phyloP scores from a whole-genome alignment of 1,140 invertebrate species.

The Elymnias hypermnestra region DNA sequence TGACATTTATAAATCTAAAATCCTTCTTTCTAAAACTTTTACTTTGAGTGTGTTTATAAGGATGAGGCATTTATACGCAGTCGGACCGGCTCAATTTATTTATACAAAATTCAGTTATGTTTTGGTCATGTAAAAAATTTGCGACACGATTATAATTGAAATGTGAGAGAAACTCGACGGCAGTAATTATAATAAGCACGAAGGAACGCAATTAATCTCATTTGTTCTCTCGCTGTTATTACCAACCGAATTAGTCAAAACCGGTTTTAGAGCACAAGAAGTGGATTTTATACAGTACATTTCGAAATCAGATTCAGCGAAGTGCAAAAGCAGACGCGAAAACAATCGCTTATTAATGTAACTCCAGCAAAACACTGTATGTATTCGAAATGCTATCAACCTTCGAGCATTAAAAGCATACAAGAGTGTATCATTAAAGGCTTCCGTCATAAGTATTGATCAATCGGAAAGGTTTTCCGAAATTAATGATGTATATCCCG shows the following conservation, averaged over 20 bases:
- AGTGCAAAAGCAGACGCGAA: constrained; percentile 68
- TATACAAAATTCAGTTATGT: constrained; percentile 5
- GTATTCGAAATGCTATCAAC: constrained; percentile 16
- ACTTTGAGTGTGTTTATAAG: too few species aligned
- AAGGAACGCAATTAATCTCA: constrained; percentile 52
- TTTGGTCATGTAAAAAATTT: constrained; percentile 1
- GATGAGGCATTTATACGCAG: too few species aligned
- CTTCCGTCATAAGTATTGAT: background rate
- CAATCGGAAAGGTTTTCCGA: background rate
- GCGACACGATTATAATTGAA: constrained; percentile 17
- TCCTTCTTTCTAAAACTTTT: too few species aligned
- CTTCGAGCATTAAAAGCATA: background rate
- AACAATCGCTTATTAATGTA: constrained; percentile 63
- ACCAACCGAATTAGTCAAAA: constrained; percentile 60
- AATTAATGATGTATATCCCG: constrained; percentile 19
- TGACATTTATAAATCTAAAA: too few species aligned
- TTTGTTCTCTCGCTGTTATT: constrained; percentile 47
- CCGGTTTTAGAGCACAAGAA: constrained; percentile 43
- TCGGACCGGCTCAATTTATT: constrained; percentile 14
- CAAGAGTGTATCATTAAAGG: background rate
- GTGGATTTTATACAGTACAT: constrained; percentile 37
- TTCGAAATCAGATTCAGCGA: constrained; percentile 58
- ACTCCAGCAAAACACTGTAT: constrained; percentile 40
- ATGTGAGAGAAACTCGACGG: constrained; percentile 31
- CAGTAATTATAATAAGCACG: constrained; percentile 43